Evolutionary conservation across 2,888 invertebrate genomes (phyloP).

Genomic region (Eupithecia pulchellata): DNA sequence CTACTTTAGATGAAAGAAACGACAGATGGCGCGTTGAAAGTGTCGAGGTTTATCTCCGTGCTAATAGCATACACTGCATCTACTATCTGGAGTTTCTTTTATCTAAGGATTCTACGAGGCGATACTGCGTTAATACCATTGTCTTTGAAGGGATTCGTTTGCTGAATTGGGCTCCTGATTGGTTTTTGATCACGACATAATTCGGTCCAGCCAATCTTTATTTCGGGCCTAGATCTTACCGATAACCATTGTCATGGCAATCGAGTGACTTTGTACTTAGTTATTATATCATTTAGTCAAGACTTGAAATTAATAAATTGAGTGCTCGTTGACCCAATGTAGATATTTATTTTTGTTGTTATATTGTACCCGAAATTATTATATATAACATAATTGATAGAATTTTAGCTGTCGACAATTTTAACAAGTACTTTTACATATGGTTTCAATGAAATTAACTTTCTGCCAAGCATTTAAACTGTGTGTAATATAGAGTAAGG

Average conservation of each 20-base stretch:
- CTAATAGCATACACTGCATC: neutral
- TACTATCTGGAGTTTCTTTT: neutral
- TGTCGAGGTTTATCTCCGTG: neutral
- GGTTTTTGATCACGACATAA: conserved; percentile 24
- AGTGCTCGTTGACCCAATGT: conserved; percentile 82
- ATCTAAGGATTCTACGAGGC: neutral
- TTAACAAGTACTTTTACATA: neutral
- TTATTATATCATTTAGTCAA: conserved; percentile 78
- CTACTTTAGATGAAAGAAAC: neutral
- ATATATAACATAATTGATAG: conserved; percentile 69
- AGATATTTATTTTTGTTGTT: conserved; percentile 86
- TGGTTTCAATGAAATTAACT: conserved; percentile 52
- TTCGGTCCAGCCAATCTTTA: neutral
- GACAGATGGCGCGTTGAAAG: neutral
- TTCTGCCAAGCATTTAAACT: conserved; percentile 74
- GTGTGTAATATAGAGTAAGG: conserved; percentile 70
- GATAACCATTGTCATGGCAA: conserved; percentile 37
- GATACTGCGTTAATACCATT: neutral
- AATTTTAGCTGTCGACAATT: conserved; percentile 53
- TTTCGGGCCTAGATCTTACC: conserved; percentile 14
- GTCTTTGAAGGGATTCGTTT: neutral
- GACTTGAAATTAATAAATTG: conserved; percentile 75
- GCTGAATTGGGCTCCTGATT: conserved; percentile 24
- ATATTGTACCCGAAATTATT: conserved; percentile 80
- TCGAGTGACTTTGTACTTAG: conserved; percentile 79